phyloP scores from a whole-genome alignment of 1,140 invertebrate genomes.

The Drosophila sulfurigaster region DNA sequence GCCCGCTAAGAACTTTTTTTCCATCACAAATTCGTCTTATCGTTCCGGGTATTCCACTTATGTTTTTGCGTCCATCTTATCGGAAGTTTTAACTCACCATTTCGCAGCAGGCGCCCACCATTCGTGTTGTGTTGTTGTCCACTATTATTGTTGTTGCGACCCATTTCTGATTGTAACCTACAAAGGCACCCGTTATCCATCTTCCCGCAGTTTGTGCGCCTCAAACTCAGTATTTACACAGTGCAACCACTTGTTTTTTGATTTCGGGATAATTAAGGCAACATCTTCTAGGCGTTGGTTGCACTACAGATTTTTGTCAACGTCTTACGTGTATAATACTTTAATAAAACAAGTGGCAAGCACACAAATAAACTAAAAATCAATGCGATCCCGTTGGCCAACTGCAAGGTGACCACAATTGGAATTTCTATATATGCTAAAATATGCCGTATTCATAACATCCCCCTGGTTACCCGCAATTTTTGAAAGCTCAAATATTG shows the following conservation, averaged over 20 bases:
- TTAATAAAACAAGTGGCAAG: slow-evolving; percentile 2
- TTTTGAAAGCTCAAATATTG: too few relatives aligned
- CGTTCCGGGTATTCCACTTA: background rate
- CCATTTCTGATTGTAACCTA: slow-evolving; percentile 44
- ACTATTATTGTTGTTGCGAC: slow-evolving; percentile 50
- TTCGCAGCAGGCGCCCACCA: slow-evolving; percentile 51
- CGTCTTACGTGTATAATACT: slow-evolving; percentile 6
- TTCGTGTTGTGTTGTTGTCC: slow-evolving; percentile 31
- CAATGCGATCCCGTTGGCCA: slow-evolving; percentile 19
- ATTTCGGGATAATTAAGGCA: slow-evolving; percentile 4
- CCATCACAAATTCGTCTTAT: slow-evolving; percentile 4
- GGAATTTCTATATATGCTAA: background rate
- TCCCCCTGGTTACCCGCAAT: too few relatives aligned
- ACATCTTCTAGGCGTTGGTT: slow-evolving; percentile 12
- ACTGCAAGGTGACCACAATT: background rate
- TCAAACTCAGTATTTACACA: slow-evolving; percentile 3
- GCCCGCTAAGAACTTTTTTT: slow-evolving; percentile 14
- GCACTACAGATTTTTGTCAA: background rate
- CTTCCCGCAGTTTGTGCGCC: background rate
- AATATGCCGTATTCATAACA: too few relatives aligned
- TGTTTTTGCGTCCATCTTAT: slow-evolving; percentile 31
- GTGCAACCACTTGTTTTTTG: slow-evolving; percentile 8
- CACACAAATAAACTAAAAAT: slow-evolving; percentile 20
- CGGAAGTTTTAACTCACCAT: slow-evolving; percentile 57
- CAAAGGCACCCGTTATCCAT: slow-evolving; percentile 43